Evolutionary conservation across 1,140 invertebrate genomes (phyloP), one percentile per base, ranked within the genome.

Genomic region (Aphis gossypii): DNA sequence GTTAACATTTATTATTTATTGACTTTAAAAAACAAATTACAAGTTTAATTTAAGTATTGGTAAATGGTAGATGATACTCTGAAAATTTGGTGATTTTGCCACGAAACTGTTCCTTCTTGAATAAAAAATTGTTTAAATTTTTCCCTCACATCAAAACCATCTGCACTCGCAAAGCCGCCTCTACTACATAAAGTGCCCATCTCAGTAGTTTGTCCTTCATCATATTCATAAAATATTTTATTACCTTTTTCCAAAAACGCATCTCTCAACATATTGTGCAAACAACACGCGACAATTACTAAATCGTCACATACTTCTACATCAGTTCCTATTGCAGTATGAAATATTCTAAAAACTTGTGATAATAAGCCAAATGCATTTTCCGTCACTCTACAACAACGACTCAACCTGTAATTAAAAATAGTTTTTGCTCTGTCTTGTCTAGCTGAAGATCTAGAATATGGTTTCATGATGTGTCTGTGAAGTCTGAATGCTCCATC

Each of bases 321-420:
- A 48, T 95, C 90, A 44, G 95, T 86, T 90, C 94, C 46, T 18
- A 95, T 95, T 51, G 95, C 94, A 46, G 93, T 94, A 94, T 94
- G 91, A 51, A 96, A 95, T 84, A 96, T 94, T 94, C 95, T 94
- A 94, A 95, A 96, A 88, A 95, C 94, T 51, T 95, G 94, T 5
- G 95, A 94, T 84, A 96, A 94, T 92, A 96, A 96, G 38, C 96
- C 96, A 94, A 96, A 96, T 11, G 95, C 95, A 95, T 96, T 96
- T 95, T 96, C 96, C 11, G 96, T 95, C 51, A 95, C 95, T 94
- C 95, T 95, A n/a, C 95, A 94, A 76, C 95, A 94, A 93, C 95
- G 94, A 54, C 95, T 95, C 30, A 95, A 76, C 30, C 94, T 93
- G 94, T 95, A 95, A 94, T 96, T 95, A 94, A 95, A 96, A 93